These are phyloP conservation scores for Cheilosia grossa DNA, from an alignment of 2,888 invertebrate species.

Conservation along the genomic window DNA sequence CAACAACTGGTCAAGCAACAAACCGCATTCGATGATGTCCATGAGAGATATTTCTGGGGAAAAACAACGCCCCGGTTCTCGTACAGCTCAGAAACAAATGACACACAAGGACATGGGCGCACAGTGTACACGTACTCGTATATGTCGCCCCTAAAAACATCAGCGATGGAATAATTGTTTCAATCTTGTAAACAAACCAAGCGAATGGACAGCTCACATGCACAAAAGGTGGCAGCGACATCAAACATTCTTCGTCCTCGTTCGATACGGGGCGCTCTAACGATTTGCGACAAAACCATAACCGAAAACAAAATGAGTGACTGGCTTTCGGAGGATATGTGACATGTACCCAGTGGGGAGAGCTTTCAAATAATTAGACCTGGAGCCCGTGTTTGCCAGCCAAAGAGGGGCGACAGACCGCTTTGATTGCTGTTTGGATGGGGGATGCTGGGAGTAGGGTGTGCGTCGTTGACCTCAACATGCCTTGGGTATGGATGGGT, in stretches of 20 bases:
- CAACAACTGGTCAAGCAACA: conserved; percentile 31
- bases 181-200: conserved; percentile 60
- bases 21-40: conserved; percentile 26
- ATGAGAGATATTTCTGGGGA: conserved; percentile 21
- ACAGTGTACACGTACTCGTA: background rate
- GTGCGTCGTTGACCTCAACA: conserved; percentile 37
- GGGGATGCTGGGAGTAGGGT: conserved; percentile 13
- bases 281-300: conserved; percentile 39
- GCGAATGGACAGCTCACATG: conserved; percentile 27
- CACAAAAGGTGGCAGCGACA: conserved; percentile 46
- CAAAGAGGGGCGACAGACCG: conserved; percentile 11
- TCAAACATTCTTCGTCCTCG: conserved; percentile 6
- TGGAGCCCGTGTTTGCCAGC: conserved; percentile 9
- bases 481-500: background rate
- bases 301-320: conserved; percentile 59
- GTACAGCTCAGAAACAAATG: conserved; percentile 23
- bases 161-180: conserved; percentile 67
- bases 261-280: background rate
- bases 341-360: conserved; percentile 53
- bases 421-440: conserved; percentile 44
- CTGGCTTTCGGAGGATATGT: conserved; percentile 56
- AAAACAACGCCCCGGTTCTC: conserved; percentile 15
- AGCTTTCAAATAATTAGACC: conserved; percentile 64
- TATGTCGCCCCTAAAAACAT: conserved; percentile 34
- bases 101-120: conserved; percentile 34